These are phyloP conservation scores for Heteractis magnifica DNA, from an alignment of 92 coral and sea anemone species.

Conservation along the genomic window DNA sequence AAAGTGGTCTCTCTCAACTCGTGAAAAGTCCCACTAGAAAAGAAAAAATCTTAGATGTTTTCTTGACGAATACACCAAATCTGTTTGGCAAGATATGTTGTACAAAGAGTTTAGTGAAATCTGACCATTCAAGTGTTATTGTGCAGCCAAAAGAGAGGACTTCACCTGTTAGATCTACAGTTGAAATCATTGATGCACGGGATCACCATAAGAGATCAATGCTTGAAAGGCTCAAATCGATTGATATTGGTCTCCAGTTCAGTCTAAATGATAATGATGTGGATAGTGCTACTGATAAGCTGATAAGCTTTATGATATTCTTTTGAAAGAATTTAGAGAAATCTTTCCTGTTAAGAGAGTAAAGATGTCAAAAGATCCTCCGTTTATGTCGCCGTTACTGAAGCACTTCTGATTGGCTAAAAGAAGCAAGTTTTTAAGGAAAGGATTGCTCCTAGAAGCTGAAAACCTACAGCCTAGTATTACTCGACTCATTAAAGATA, in stretches of 20 bases:
- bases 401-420: conserved; percentile 36
- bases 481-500: conserved; percentile 49
- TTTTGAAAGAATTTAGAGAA: conserved; percentile 32
- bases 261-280: conserved; percentile 28
- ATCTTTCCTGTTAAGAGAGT: conserved; percentile 38
- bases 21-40: conserved; percentile 9
- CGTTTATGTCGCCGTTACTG: conserved; percentile 39
- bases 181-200: conserved; percentile 43
- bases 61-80: conserved; percentile 47
- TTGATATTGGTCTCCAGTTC: conserved; percentile 46
- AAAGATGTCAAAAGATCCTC: conserved; percentile 44
- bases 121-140: conserved; percentile 44
- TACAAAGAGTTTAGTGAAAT: conserved; percentile 41
- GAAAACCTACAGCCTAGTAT: conserved; percentile 9
- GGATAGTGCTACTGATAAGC: conserved; percentile 28
- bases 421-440: conserved; percentile 29
- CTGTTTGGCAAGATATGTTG: conserved; percentile 42
- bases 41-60: conserved; percentile 52
- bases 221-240: conserved; percentile 26
- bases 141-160: conserved; percentile 12
- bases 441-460: conserved; percentile 38
- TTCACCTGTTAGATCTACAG: conserved; percentile 35
- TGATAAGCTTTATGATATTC: conserved; percentile 15
- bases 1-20: too few species aligned
- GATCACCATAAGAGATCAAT: conserved; percentile 40